These are phyloP conservation scores for Gallinago undulata DNA, from an alignment of 2,113 vertebrate genomes.

Conservation along the genomic window DNA sequence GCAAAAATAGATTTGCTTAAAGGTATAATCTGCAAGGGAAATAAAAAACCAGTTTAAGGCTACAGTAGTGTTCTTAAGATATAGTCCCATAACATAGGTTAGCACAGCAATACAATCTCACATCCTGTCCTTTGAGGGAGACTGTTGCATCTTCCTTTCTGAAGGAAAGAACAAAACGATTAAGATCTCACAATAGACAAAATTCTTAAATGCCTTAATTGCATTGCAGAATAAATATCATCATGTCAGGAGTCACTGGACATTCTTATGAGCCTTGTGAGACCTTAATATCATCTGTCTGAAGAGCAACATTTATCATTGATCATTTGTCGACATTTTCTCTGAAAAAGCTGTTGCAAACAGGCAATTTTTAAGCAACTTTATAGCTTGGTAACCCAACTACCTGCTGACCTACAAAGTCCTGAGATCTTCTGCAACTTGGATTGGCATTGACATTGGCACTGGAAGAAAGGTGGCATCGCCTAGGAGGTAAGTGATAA, in stretches of 20 bases:
- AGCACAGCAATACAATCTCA: neutral
- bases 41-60: neutral
- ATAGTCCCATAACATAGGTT: neutral
- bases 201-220: neutral
- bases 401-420: neutral
- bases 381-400: neutral
- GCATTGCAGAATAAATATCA: neutral
- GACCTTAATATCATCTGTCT: neutral
- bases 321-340: neutral
- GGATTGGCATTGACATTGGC: neutral
- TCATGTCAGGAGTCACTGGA: neutral
- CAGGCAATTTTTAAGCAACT: neutral
- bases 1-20: neutral
- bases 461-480: neutral
- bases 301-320: neutral
- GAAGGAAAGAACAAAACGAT: neutral
- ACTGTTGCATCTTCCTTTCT: neutral
- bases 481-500: neutral
- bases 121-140: neutral
- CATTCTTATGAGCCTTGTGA: neutral
- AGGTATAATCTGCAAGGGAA: neutral
- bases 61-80: neutral
- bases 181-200: neutral
- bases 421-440: neutral
- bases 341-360: neutral